Conservation (phyloP, 1,140 invertebrate genomes). For the Choristoneura fumiferana region DNA sequence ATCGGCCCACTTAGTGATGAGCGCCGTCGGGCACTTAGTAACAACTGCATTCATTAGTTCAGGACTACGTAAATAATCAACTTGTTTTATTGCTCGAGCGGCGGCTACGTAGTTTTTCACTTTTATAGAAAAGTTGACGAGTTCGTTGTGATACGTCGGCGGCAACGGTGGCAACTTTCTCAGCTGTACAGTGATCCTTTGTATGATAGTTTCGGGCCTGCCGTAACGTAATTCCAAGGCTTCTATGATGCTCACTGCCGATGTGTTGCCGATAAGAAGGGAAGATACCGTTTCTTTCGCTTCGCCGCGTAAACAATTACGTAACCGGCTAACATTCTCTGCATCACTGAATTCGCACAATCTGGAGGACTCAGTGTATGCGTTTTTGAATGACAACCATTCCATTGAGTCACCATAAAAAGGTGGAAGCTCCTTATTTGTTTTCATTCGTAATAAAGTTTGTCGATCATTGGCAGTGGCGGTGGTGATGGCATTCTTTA, state of each 20-base stretch:
- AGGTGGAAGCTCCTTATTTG: neutral
- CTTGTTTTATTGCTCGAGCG: neutral
- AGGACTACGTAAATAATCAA: constrained; percentile 17
- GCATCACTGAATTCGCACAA: no score
- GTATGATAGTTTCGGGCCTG: constrained; percentile 16
- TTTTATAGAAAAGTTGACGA: constrained; percentile 12
- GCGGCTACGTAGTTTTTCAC: constrained; percentile 17
- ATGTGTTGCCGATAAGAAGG: neutral
- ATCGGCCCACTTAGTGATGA: neutral
- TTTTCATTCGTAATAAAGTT: neutral
- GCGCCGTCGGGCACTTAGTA: neutral
- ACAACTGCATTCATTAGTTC: neutral
- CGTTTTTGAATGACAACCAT: no score
- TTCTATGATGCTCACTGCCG: constrained; percentile 1
- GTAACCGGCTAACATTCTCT: no score
- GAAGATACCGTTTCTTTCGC: constrained; percentile 15
- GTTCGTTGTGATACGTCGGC: neutral
- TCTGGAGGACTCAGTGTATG: no score
- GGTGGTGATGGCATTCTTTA: neutral
- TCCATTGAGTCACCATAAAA: neutral
- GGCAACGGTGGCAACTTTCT: constrained; percentile 11
- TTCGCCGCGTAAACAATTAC: constrained; percentile 11
- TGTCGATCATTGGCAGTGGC: neutral
- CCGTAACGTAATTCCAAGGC: constrained; percentile 13
- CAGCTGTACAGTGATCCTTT: neutral